These are phyloP conservation scores for Cebus imitator DNA, from an alignment of 2,113 vertebrate genomes.

Conservation along the genomic window DNA sequence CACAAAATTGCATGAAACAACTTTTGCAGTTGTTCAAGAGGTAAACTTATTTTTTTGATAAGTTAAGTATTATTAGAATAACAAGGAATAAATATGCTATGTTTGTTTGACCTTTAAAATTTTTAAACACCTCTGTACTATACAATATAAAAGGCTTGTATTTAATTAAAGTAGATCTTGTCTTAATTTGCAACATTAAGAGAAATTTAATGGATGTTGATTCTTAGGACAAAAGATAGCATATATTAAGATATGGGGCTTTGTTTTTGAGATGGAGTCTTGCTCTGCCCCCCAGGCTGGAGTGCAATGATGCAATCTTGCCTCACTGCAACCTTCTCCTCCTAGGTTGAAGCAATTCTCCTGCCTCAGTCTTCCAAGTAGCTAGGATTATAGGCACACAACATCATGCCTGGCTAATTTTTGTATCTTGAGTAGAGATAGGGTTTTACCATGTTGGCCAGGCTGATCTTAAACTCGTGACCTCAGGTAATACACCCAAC, in stretches of 20 bases:
- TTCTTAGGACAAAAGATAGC: slow-evolving; percentile 4
- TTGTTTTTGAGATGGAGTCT: no score
- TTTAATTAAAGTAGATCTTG: background rate
- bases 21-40: slow-evolving; percentile 92
- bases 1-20: slow-evolving; percentile 92
- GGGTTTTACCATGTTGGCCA: no score
- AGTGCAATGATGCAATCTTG: no score
- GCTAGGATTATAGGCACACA: no score
- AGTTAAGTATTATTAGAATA: slow-evolving; percentile 1
- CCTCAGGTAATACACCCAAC: no score
- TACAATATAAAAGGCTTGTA: background rate
- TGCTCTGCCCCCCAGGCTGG: no score
- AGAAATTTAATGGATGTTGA: slow-evolving; percentile 6
- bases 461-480: no score
- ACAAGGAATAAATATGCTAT: background rate
- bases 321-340: no score
- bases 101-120: slow-evolving; percentile 40
- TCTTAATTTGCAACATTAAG: slow-evolving; percentile 7
- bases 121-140: background rate
- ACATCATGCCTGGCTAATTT: no score
- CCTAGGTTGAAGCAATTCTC: no score
- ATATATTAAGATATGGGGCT: background rate
- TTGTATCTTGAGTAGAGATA: no score
- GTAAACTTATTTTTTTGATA: slow-evolving; percentile 80
- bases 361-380: no score